Percentiles rank a stretch among this genome's conserved stretches.
These are phyloP conservation scores for Himalopsyche tibetana DNA, from an alignment of 2,888 invertebrate species.

Conservation along the genomic window DNA sequence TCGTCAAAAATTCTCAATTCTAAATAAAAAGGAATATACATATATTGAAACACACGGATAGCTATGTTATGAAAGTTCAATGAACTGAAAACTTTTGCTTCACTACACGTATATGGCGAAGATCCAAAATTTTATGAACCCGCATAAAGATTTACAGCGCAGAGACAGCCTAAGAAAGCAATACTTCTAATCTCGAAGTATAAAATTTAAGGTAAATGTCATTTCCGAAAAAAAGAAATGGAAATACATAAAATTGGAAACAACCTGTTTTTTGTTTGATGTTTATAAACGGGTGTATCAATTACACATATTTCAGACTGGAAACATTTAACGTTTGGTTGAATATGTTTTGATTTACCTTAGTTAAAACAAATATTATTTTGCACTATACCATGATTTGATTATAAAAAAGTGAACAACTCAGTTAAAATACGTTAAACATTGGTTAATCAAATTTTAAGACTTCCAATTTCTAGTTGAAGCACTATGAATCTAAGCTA, in stretches of 20 bases:
- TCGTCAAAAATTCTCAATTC: neutral
- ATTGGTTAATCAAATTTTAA: too few relatives aligned
- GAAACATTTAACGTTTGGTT: too few relatives aligned
- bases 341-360: too few relatives aligned
- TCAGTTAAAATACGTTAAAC: too few relatives aligned
- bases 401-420: too few relatives aligned
- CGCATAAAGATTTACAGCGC: constrained; percentile 57
- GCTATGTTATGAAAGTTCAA: constrained; percentile 46
- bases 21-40: neutral
- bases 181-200: neutral
- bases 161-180: constrained; percentile 52
- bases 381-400: too few relatives aligned
- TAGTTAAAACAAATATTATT: too few relatives aligned
- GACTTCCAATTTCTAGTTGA: too few relatives aligned
- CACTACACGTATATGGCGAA: constrained; percentile 57
- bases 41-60: neutral
- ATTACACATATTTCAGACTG: too few relatives aligned
- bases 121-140: constrained; percentile 62
- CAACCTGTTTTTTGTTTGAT: neutral
- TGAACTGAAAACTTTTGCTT: constrained; percentile 53
- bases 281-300: neutral
- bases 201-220: neutral
- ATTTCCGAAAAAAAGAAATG: neutral
- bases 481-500: too few relatives aligned
- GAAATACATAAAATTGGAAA: neutral